Conservation (phyloP, 1,140 invertebrate species). For the Thaumetopoea pityocampa region DNA sequence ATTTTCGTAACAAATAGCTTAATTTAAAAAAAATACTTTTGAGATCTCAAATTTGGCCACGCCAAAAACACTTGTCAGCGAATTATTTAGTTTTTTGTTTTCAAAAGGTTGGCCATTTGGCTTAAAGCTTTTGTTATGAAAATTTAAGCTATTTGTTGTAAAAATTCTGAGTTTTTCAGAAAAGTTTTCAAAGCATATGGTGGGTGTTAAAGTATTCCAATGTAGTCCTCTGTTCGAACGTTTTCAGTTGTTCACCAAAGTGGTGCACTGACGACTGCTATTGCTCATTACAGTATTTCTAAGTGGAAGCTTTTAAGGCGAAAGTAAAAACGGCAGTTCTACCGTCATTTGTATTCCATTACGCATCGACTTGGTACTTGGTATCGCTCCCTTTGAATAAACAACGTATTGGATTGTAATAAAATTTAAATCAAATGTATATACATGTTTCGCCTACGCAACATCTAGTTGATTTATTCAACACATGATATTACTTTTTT, state of each 20-base stretch:
- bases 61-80: too few relatives aligned
- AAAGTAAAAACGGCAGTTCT: conserved; percentile 13
- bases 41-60: too few relatives aligned
- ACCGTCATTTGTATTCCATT: conserved; percentile 6
- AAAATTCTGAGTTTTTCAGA: too few relatives aligned
- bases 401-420: conserved; percentile 1
- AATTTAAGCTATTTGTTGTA: too few relatives aligned
- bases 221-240: too few relatives aligned
- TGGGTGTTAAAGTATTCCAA: too few relatives aligned
- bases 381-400: not conserved
- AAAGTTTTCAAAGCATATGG: too few relatives aligned
- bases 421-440: not conserved
- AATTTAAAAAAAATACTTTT: too few relatives aligned
- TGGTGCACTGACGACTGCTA: conserved; percentile 5
- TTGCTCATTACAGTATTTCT: conserved; percentile 1
- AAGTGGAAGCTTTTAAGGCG: conserved; percentile 8
- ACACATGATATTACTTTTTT: conserved; percentile 8
- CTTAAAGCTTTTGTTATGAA: too few relatives aligned
- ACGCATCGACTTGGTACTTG: not conserved
- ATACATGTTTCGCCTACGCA: conserved; percentile 5
- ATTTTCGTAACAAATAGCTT: too few relatives aligned
- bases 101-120: too few relatives aligned
- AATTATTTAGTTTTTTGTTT: too few relatives aligned
- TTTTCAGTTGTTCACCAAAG: conserved; percentile 13
- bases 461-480: conserved; percentile 4